Conservation (phyloP, 2,113 vertebrate genomes). For the Chunga burmeisteri region DNA sequence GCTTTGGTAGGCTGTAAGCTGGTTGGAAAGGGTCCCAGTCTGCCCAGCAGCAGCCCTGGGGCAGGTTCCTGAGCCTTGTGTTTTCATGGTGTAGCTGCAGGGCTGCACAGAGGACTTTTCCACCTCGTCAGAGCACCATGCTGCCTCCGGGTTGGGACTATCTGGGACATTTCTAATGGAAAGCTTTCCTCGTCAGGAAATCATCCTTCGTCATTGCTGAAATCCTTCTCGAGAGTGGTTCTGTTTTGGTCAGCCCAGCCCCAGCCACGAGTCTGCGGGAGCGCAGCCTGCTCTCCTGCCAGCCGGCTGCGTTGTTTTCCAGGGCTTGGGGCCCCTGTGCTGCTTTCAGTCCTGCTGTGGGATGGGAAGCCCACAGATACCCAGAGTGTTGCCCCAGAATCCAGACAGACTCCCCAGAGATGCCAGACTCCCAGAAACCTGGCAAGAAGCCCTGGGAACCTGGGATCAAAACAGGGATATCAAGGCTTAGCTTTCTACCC, state of each 20-base stretch:
- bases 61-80: neutral
- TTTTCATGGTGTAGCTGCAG: neutral
- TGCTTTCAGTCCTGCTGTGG: neutral
- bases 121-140: neutral
- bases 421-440: constrained; percentile 13
- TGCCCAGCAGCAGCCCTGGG: neutral
- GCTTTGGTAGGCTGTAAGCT: neutral
- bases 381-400: neutral
- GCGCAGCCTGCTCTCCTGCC: neutral
- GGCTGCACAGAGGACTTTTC: rapidly evolving
- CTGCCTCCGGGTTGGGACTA: neutral
- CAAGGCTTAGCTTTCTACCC: neutral
- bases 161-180: neutral
- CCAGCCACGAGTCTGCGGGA: neutral
- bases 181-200: neutral
- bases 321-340: neutral
- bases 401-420: neutral
- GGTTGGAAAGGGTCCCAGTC: neutral
- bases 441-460: constrained; percentile 44
- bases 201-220: neutral
- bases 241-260: neutral
- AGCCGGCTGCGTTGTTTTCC: neutral
- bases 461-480: constrained; percentile 7
- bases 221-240: neutral
- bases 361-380: neutral